A percentile compares a stretch with the other conserved stretches of the same genome.
These are phyloP conservation scores for Yasuhikotakia modesta DNA, from an alignment of 2,797 vertebrate genomes.

Conservation along the genomic window DNA sequence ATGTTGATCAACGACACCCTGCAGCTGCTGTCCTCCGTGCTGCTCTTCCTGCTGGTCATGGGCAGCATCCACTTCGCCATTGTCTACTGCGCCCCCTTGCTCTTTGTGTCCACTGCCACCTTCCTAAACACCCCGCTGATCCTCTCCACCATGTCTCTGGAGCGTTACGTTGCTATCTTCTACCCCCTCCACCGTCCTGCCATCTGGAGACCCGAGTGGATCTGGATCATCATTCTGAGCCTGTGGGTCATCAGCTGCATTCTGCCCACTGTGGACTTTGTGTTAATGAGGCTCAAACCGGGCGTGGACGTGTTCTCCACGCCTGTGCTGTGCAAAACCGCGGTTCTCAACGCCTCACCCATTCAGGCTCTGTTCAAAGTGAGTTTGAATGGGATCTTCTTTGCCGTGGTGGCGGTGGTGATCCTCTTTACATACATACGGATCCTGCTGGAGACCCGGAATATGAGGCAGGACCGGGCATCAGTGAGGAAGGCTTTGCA, in stretches of 20 bases:
- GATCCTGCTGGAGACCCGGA: slow-evolving; percentile 75
- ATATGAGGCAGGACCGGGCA: slow-evolving; percentile 67
- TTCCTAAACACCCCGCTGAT: slow-evolving; percentile 77
- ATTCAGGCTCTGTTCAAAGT: slow-evolving; percentile 67
- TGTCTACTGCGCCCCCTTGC: slow-evolving; percentile 68
- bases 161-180: too few relatives aligned
- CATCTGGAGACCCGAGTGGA: too few relatives aligned
- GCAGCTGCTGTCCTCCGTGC: slow-evolving; percentile 70
- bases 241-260: slow-evolving; percentile 70
- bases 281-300: slow-evolving; percentile 44
- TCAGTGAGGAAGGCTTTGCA: slow-evolving; percentile 75
- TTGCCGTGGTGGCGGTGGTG: slow-evolving; percentile 67
- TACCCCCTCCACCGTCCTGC: too few relatives aligned
- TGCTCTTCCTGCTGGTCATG: slow-evolving; percentile 70
- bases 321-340: slow-evolving; percentile 57
- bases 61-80: slow-evolving; percentile 62
- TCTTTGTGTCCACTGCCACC: slow-evolving; percentile 68
- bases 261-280: slow-evolving; percentile 56
- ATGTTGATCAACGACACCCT: slow-evolving; percentile 79
- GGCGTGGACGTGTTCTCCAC: slow-evolving; percentile 56
- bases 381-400: slow-evolving; percentile 65
- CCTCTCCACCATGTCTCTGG: too few relatives aligned
- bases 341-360: slow-evolving; percentile 58
- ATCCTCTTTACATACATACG: slow-evolving; percentile 78
- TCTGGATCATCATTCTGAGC: too few relatives aligned